A percentile compares a stretch with the other conserved stretches of the same genome.
These are phyloP conservation scores for Crax fasciolata DNA, from an alignment of 2,797 vertebrate genomes.

Conservation along the genomic window DNA sequence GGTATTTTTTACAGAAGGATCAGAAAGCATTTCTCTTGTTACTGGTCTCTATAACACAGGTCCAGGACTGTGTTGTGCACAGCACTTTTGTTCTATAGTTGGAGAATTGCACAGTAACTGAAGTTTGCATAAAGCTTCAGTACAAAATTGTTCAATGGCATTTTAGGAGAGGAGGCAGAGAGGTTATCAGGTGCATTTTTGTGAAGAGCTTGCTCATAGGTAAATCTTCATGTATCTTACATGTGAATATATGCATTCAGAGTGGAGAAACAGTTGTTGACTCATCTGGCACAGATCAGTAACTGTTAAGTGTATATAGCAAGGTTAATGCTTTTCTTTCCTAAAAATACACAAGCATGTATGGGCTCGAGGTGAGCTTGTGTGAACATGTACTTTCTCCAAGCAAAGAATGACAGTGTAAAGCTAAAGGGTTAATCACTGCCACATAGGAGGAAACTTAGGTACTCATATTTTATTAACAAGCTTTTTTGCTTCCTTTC, in stretches of 20 bases:
- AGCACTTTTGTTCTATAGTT: background rate
- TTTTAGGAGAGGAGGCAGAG: background rate
- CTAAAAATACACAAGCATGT: background rate
- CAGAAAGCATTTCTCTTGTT: background rate
- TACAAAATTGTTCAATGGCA: background rate
- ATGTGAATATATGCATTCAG: background rate
- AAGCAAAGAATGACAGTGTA: background rate
- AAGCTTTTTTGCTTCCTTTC: background rate
- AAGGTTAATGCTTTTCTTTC: background rate
- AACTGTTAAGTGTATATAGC: background rate
- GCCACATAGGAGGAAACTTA: background rate
- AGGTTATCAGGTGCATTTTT: background rate
- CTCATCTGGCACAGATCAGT: background rate
- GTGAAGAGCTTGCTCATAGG: background rate
- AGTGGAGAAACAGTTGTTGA: background rate
- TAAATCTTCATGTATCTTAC: background rate
- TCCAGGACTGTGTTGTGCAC: background rate
- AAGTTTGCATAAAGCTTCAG: background rate
- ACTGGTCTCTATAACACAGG: background rate
- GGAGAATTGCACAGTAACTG: background rate
- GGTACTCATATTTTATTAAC: background rate
- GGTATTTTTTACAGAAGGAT: background rate
- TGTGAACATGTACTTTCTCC: background rate
- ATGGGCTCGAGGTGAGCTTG: background rate
- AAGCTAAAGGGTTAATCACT: conserved; percentile 17